Evolutionary conservation across 2,888 invertebrate species (phyloP).

Genomic region (Cartodere bifasciata): DNA sequence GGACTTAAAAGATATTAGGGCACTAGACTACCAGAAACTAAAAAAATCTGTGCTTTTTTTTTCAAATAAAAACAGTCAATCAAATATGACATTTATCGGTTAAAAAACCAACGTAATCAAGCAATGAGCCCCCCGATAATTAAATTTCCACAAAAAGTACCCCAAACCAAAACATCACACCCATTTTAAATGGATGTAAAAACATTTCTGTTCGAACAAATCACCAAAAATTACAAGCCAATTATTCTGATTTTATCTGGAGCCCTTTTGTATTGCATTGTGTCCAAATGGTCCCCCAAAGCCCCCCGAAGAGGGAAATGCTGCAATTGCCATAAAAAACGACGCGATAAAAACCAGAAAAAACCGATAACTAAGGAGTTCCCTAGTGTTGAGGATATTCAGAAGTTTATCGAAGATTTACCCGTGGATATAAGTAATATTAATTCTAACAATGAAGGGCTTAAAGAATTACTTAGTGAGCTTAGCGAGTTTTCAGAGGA

Average conservation of each 20-base stretch:
- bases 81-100: too few species aligned
- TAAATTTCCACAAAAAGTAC: neutral
- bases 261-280: constrained; percentile 5
- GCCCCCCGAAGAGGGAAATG: constrained; percentile 4
- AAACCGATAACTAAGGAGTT: constrained; percentile 16
- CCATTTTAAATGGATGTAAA: constrained; percentile 11
- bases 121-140: too few species aligned
- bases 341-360: neutral
- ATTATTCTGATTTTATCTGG: constrained; percentile 7
- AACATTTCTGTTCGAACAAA: constrained; percentile 8
- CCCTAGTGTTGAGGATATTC: constrained; percentile 24
- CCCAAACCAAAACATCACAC: constrained; percentile 7
- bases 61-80: too few species aligned
- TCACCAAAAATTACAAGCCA: constrained; percentile 10
- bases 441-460: constrained; percentile 18
- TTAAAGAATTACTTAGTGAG: constrained; percentile 24
- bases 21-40: too few species aligned
- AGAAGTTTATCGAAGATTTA: constrained; percentile 24
- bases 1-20: too few species aligned
- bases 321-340: constrained; percentile 1
- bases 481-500: constrained; percentile 25
- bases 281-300: constrained; percentile 7
- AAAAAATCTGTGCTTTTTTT: too few species aligned
- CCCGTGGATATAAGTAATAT: constrained; percentile 21
- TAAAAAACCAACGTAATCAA: too few species aligned